These are phyloP conservation scores for Tragelaphus buxtoni DNA, from an alignment of 2,113 vertebrate genomes.

Conservation along the genomic window DNA sequence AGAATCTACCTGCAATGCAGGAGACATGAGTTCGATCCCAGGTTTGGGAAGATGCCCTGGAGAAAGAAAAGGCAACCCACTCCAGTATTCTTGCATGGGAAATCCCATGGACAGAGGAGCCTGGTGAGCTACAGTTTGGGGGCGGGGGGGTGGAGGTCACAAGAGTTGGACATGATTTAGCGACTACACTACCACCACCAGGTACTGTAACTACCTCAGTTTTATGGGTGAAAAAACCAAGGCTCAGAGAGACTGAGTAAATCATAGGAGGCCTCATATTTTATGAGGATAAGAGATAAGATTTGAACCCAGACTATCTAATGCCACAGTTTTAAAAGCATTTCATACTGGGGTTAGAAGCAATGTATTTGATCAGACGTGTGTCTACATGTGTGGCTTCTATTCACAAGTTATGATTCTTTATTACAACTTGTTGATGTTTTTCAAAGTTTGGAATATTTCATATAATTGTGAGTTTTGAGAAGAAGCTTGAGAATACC, in stretches of 20 bases:
- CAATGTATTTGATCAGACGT: neutral
- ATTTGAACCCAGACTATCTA: neutral
- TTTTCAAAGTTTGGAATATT: neutral
- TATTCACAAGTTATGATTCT: neutral
- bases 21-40: neutral
- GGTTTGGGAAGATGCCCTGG: neutral
- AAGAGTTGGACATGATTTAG: neutral
- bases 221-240: neutral
- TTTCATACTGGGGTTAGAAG: neutral
- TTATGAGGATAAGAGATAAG: neutral
- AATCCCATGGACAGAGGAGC: neutral
- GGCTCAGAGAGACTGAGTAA: neutral
- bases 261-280: neutral
- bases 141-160: rapidly evolving
- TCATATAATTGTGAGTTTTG: neutral
- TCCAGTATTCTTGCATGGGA: neutral
- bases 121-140: neutral
- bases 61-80: neutral
- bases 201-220: neutral
- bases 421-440: neutral
- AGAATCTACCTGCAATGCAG: neutral
- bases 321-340: neutral
- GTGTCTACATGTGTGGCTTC: neutral
- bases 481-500: neutral
- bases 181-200: neutral